Base-by-base conservation (phyloP, 2,888 invertebrate genomes). In the Neuroscelio doddi region DNA sequence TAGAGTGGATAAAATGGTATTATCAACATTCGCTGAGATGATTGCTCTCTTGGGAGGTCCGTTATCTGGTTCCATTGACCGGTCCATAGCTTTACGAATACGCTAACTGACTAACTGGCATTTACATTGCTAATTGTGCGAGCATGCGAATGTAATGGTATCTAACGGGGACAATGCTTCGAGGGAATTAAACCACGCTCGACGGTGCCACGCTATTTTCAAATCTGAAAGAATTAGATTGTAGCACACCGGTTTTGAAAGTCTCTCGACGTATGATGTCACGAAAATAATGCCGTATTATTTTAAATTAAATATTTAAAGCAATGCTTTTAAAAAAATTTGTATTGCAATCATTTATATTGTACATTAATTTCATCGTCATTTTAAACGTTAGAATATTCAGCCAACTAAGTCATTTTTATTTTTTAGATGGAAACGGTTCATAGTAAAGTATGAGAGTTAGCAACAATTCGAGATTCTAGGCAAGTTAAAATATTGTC, bases 101-200 rank as follows among this genome's bases (percentile, higher is more conserved):
- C 78, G 82, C 82, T 76, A 80, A 80, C 81, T 80, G 82, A 83
- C 82, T 80, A 82, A 82, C 80, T 77, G 72, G 75, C 80, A 84
- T 84, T 84, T 84, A 82, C 84, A 84, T 83, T 83, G 84, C 83
- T 84, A 84, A 84, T 84, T 83, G 82, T 79, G 69, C 74, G 73
- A 71, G 70, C 79, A 77, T 77, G 77, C 71, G 76, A 80, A 71
- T 79, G 79, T 80, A 79, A 80, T 80, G 78, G 77, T 76, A 77
- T 73, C 76, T 79, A 79, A 80, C 79, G 79, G 75, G 75, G 75
- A 81, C 79, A 80, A 80, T 79, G 78, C 76, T 79, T 78, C 74
- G 70, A 75, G 77, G 77, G 78, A 79, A 79, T 79, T 80, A 77
- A 79, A 78, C 76, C 45, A 16, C 36, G 30, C 42, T 34, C 53